phyloP scores from a whole-genome alignment of 2,888 invertebrate genomes.

The Diploptera punctata region DNA sequence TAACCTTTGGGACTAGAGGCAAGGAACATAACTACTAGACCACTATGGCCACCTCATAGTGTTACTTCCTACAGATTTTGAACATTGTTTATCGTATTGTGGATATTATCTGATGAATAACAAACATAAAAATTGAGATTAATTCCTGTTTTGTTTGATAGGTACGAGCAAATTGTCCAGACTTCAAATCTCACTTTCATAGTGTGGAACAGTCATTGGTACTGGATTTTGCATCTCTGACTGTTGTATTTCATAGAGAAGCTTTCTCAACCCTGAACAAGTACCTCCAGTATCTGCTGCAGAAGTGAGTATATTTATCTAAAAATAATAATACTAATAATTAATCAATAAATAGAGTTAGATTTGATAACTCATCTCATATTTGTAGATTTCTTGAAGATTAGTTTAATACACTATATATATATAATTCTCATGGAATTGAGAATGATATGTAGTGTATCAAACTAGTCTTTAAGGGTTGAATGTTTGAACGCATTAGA shows the following conservation, averaged over 20 bases:
- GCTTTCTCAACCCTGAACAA: slow-evolving; percentile 73
- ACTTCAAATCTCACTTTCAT: slow-evolving; percentile 81
- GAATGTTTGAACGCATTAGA: no score
- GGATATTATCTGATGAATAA: not conserved
- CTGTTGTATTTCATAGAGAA: slow-evolving; percentile 74
- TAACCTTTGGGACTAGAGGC: no score
- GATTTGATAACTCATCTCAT: no score
- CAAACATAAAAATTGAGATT: not conserved
- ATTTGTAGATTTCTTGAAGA: no score
- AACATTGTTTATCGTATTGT: not conserved
- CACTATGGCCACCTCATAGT: no score
- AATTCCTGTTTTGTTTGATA: slow-evolving; percentile 50
- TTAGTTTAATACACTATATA: no score
- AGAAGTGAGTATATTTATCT: slow-evolving; percentile 60
- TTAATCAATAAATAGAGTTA: no score
- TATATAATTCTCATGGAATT: no score
- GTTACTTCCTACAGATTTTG: not conserved
- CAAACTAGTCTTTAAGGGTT: no score
- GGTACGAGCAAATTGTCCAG: slow-evolving; percentile 83
- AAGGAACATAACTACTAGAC: no score
- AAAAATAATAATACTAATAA: no score
- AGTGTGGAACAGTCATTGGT: slow-evolving; percentile 80
- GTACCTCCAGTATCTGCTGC: slow-evolving; percentile 67
- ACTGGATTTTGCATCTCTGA: slow-evolving; percentile 68
- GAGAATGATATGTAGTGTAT: no score